Conservation (phyloP, 2,797 vertebrate species). For the Acrossocheilus wenchowensis region DNA sequence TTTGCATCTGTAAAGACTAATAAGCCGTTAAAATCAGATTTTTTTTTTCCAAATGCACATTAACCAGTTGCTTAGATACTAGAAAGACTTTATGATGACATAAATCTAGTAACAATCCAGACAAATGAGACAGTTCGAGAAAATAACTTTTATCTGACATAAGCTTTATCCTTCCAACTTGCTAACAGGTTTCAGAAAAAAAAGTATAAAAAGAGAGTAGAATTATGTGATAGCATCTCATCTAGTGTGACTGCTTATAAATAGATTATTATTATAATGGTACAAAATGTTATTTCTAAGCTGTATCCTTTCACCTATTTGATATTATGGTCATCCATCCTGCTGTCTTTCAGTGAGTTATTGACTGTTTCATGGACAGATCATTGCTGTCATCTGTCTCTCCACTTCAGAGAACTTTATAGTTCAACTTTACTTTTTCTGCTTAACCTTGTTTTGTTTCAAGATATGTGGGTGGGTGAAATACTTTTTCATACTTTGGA, state of each 20-base stretch:
- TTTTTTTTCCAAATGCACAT: background rate
- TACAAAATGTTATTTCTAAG: background rate
- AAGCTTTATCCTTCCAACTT: background rate
- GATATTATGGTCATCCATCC: background rate
- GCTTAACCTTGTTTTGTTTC: conserved; percentile 59
- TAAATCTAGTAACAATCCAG: background rate
- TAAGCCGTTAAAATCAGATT: background rate
- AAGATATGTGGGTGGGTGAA: conserved; percentile 48
- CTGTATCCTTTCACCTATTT: background rate
- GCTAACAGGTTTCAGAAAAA: background rate
- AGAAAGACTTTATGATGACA: background rate
- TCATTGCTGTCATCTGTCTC: background rate
- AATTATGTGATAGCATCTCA: background rate
- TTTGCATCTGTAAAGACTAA: background rate
- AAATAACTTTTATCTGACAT: background rate
- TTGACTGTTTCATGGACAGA: background rate
- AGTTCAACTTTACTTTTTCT: conserved; percentile 49
- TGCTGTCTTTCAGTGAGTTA: background rate
- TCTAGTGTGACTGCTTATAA: background rate
- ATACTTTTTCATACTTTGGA: conserved; percentile 39
- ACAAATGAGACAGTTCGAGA: background rate
- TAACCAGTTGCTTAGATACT: conserved; percentile 12
- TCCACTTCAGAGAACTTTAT: conserved; percentile 32
- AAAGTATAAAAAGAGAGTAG: background rate
- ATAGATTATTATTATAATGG: background rate